Percentiles rank a stretch among this genome's conserved stretches.
phyloP scores from a whole-genome alignment of 2,888 invertebrate genomes.

The Caenorhabditis japonica region DNA sequence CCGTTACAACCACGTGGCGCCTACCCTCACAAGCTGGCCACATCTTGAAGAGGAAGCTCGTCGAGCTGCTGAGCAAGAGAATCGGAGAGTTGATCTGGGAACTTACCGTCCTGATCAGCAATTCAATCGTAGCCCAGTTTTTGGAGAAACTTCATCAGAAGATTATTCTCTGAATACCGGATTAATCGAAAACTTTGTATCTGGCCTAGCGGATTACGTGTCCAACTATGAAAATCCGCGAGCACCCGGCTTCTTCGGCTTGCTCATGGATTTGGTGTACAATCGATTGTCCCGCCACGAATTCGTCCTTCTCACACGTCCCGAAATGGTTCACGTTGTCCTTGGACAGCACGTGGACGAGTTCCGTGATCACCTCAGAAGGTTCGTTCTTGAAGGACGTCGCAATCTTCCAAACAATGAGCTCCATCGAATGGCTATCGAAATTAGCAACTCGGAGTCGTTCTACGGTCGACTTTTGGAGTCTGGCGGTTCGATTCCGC shows the following conservation, averaged over 20 bases:
- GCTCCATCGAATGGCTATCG: too few relatives aligned
- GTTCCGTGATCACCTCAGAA: neutral
- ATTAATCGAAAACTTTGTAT: too few relatives aligned
- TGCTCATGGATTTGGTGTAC: conserved; percentile 10
- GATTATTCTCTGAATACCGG: too few relatives aligned
- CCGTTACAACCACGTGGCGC: neutral
- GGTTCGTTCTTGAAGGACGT: neutral
- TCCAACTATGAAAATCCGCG: conserved; percentile 9
- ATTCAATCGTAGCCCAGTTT: too few relatives aligned
- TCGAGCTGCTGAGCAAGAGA: neutral
- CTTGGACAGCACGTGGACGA: neutral
- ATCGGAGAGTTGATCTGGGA: too few relatives aligned
- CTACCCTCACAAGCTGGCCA: too few relatives aligned
- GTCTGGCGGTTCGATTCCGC: neutral
- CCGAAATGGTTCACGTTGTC: conserved; percentile 7
- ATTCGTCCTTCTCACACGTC: conserved; percentile 8
- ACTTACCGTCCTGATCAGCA: too few relatives aligned
- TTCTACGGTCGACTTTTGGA: too few relatives aligned
- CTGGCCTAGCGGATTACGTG: conserved; percentile 13
- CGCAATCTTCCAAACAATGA: too few relatives aligned
- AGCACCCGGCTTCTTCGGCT: conserved; percentile 24
- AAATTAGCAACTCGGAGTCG: too few relatives aligned
- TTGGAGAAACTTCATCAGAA: too few relatives aligned
- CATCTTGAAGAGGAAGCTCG: neutral
- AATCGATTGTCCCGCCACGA: conserved; percentile 14